These are phyloP conservation scores for Laupala kohalensis DNA, from an alignment of 1,140 invertebrate species.

Conservation along the genomic window DNA sequence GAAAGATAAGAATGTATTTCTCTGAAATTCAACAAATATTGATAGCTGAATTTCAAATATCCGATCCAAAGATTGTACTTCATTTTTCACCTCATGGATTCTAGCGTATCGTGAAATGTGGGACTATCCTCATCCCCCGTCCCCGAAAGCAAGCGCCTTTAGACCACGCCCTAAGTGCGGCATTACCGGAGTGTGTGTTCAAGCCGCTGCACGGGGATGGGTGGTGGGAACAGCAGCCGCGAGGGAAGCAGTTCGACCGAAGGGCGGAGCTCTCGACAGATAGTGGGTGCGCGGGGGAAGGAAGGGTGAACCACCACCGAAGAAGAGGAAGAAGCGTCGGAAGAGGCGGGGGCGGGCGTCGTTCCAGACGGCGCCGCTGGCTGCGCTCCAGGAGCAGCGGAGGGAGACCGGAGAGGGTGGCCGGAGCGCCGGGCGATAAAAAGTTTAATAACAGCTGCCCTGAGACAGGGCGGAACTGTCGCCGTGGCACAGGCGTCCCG, in stretches of 20 bases:
- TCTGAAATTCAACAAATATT: no score
- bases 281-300: no score
- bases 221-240: no score
- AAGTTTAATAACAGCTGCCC: not conserved
- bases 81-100: no score
- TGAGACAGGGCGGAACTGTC: not conserved
- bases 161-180: not conserved
- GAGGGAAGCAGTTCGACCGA: no score
- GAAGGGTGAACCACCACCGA: not conserved
- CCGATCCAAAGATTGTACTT: no score
- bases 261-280: no score
- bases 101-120: no score
- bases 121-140: not conserved
- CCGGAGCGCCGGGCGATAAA: not conserved
- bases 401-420: no score
- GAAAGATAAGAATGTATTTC: no score
- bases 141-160: not conserved
- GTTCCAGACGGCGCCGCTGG: not conserved
- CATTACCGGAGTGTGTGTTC: not conserved
- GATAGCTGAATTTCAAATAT: no score
- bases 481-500: not conserved
- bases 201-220: not conserved
- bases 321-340: not conserved
- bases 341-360: not conserved
- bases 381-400: not conserved